Evolutionary conservation across 2,888 invertebrate genomes (phyloP), one percentile per base, ranked within the genome.

Genomic region (Catocala nupta): DNA sequence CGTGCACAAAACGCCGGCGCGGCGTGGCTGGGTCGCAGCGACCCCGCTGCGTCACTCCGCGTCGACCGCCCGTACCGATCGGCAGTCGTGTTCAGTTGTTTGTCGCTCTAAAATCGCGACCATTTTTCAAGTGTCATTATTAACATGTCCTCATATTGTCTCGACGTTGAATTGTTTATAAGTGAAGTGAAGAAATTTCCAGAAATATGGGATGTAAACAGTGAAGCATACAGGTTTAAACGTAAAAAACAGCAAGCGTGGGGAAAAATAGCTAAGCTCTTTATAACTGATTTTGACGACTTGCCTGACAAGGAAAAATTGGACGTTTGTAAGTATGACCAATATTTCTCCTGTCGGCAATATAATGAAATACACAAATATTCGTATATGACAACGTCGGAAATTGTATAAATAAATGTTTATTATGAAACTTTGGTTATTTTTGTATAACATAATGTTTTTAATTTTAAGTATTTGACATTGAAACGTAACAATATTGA

Each of bases 161-260:
- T 88, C n/a, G 88, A 90, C 62, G 83, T 86, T 0, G 90, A 91
- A 66, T 68, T 72, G 57, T 91, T 92, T 70, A 91, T 92, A 60
- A 78, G 78, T 70, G 91, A 91, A 86, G 85, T 92, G 73, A 81
- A 87, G 77, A 90, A 88, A 59, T 80, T 84, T 50, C 89, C 88
- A 8, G 86, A 83, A 64, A 77, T 92, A 68, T 92, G 92, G 92
- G 83, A 90, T 66, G 60, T 83, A 36, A 82, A 81, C 52, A 74
- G 81, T 68, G 87, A 88, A 56, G 86, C 86, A 25, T 77, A 84
- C 64, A 80, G 86, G 52, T 77, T 77, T 59, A 84, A 81, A 65
- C 70, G 57, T 49, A 82, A 79, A 47, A 90, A 90, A 53, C 81
- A 84, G 47, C 70, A 76, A 11, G 92, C 92, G 5, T 92, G 92